Evolutionary conservation across 2,888 invertebrate genomes (phyloP).

Genomic region (Harpagoxenus sublaevis): DNA sequence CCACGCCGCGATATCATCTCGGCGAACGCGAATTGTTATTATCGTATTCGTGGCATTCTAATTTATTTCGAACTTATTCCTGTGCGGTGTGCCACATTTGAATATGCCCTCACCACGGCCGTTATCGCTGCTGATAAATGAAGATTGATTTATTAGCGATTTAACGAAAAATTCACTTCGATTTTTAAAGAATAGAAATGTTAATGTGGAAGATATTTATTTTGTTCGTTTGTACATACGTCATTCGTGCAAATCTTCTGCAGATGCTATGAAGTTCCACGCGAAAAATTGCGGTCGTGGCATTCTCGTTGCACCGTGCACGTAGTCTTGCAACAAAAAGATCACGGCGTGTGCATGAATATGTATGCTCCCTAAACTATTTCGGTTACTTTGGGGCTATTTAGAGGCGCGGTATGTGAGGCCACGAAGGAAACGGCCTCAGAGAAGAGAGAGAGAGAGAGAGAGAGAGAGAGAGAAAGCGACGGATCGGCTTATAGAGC

Average conservation of each 20-base stretch:
- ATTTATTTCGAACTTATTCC: constrained; percentile 35
- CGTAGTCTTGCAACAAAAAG: constrained; percentile 46
- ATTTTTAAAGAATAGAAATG: neutral
- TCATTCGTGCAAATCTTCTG: neutral
- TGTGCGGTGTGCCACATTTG: neutral
- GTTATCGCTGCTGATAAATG: neutral
- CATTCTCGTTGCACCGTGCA: constrained; percentile 29
- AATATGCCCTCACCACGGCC: neutral
- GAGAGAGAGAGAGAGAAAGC: too few species aligned
- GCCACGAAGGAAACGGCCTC: constrained; percentile 42
- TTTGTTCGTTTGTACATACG: neutral
- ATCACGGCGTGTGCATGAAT: constrained; percentile 36
- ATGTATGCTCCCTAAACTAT: constrained; percentile 38
- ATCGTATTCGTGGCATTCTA: constrained; percentile 10
- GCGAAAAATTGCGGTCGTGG: neutral
- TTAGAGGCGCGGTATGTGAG: constrained; percentile 55
- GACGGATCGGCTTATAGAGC: constrained; percentile 60
- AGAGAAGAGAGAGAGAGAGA: neutral
- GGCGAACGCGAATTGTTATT: neutral
- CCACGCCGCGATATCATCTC: neutral
- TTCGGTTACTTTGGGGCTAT: constrained; percentile 51
- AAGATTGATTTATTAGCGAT: constrained; percentile 24
- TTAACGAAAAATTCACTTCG: neutral
- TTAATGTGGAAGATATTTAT: neutral
- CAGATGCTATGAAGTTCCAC: constrained; percentile 10